Conservation (phyloP, 2,888 invertebrate genomes). For the Cephus pygmeus region DNA sequence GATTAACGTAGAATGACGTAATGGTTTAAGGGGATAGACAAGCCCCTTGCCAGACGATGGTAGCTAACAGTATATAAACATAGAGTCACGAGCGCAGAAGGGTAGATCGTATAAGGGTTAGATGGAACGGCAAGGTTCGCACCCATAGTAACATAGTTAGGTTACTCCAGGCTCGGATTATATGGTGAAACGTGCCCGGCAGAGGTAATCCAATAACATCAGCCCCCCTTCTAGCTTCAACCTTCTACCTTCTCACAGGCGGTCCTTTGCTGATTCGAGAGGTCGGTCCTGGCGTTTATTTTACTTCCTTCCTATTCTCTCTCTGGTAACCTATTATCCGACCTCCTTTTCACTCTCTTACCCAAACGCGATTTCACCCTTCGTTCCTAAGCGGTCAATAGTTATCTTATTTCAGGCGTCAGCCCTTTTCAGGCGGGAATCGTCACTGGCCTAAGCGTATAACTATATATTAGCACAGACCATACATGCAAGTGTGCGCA, state of each 20-base stretch:
- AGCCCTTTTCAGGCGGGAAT: background rate
- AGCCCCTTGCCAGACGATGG: background rate
- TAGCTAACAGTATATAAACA: background rate
- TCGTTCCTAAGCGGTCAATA: background rate
- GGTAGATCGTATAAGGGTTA: background rate
- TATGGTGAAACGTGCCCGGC: slow-evolving; percentile 34
- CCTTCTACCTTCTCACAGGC: background rate
- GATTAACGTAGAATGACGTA: background rate
- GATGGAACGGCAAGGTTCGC: background rate
- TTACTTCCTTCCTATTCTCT: background rate
- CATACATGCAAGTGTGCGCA: background rate
- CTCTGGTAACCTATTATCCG: background rate
- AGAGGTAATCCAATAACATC: slow-evolving; percentile 43
- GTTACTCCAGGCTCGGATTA: slow-evolving; percentile 36
- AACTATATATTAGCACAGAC: background rate
- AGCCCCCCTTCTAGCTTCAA: slow-evolving; percentile 6
- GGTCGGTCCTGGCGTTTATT: background rate
- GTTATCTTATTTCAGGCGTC: background rate
- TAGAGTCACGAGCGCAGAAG: background rate
- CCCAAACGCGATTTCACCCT: background rate
- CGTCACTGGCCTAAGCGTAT: background rate
- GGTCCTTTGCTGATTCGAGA: slow-evolving; percentile 1
- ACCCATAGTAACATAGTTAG: background rate
- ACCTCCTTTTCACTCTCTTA: background rate
- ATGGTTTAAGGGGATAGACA: background rate